Percentiles rank a stretch among this genome's conserved stretches.
Conservation (phyloP, 2,113 vertebrate genomes). For the Colistium nudipinnis region DNA sequence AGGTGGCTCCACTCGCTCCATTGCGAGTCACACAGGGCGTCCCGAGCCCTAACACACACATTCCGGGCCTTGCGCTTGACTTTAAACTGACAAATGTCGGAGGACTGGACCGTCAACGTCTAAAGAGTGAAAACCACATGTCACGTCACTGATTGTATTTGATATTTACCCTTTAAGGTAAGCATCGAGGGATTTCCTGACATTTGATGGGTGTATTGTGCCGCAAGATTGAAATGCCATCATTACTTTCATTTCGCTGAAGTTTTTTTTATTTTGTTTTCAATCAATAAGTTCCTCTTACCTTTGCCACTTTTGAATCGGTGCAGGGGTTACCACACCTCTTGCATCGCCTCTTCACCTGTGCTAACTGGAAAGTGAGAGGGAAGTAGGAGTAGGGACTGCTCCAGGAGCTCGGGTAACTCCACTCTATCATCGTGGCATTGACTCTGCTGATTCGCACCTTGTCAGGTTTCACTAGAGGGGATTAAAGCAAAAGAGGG, state of each 20-base stretch:
- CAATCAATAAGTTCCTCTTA: conserved; percentile 19
- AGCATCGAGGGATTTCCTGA: neutral
- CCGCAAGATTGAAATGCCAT: neutral
- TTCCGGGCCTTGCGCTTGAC: conserved; percentile 35
- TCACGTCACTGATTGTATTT: neutral
- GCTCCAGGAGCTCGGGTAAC: conserved; percentile 78
- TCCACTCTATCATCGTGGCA: conserved; percentile 62
- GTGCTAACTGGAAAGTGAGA: conserved; percentile 75
- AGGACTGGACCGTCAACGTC: conserved; percentile 24
- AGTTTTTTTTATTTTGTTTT: neutral
- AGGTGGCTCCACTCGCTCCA: conserved; percentile 78
- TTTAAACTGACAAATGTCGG: conserved; percentile 50
- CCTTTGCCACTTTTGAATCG: conserved; percentile 36
- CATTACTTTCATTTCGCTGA: neutral
- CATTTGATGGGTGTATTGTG: neutral
- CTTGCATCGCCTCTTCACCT: conserved; percentile 40
- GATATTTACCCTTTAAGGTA: neutral
- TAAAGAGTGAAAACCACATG: conserved; percentile 12
- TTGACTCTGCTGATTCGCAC: conserved; percentile 67
- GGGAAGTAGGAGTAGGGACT: conserved; percentile 78
- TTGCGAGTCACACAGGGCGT: conserved; percentile 69
- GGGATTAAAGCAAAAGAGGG: neutral
- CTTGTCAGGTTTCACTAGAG: conserved; percentile 75
- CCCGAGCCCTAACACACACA: conserved; percentile 73
- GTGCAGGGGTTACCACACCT: conserved; percentile 35